Percentiles rank a stretch among this genome's conserved stretches.
Conservation (phyloP, 2,113 vertebrate species). For the Eonycteris spelaea region DNA sequence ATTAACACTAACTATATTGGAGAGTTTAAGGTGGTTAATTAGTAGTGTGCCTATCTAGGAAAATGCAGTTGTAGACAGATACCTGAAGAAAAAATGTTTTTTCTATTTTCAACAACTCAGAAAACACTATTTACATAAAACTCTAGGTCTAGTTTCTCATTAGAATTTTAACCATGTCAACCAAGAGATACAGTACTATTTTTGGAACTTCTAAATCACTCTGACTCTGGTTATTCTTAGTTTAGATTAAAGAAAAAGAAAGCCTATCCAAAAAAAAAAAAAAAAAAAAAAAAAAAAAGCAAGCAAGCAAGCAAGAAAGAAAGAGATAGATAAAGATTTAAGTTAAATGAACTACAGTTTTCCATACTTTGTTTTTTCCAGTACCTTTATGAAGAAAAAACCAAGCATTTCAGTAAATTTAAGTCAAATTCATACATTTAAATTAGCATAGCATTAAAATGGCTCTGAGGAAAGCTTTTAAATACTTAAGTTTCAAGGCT, state of each 20-base stretch:
- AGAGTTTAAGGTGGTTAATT: neutral
- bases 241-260: neutral
- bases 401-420: neutral
- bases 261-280: neutral
- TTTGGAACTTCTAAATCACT: neutral
- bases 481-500: constrained; percentile 1
- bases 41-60: neutral
- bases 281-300: neutral
- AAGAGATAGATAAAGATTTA: neutral
- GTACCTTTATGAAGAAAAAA: neutral
- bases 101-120: constrained; percentile 30
- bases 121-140: neutral
- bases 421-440: constrained; percentile 25
- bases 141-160: neutral
- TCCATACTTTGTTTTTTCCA: constrained; percentile 10
- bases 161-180: constrained; percentile 16
- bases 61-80: neutral
- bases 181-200: neutral
- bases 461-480: neutral
- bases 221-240: constrained; percentile 1
- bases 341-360: neutral
- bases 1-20: neutral
- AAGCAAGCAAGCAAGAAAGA: neutral
- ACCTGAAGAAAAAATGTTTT: neutral
- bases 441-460: constrained; percentile 8